Percentiles rank a stretch among this genome's conserved stretches.
These are phyloP conservation scores for Crambe crambe DNA, from an alignment of 37 sponge, comb jelly and placozoan species.

Conservation along the genomic window DNA sequence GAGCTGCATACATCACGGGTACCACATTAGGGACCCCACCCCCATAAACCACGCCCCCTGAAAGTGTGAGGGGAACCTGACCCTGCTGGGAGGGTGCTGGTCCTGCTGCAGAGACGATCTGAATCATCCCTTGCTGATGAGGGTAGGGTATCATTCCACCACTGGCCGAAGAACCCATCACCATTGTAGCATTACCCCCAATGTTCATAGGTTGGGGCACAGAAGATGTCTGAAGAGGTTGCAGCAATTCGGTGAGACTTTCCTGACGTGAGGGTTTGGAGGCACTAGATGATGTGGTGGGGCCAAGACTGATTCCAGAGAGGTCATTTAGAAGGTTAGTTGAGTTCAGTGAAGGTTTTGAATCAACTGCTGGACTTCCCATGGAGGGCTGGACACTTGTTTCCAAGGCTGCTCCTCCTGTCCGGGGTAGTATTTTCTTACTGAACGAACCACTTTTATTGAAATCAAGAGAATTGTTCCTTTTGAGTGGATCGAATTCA, in stretches of 20 bases:
- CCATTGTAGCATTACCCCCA: not conserved
- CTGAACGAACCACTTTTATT: not conserved
- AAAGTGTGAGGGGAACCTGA: not conserved
- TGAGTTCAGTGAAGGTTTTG: not conserved
- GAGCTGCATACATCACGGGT: not conserved
- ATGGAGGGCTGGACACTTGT: not conserved
- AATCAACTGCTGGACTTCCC: not conserved
- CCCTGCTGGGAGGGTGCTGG: not conserved
- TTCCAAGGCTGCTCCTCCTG: not conserved
- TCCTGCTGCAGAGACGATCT: constrained; percentile 4
- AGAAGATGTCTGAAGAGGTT: not conserved
- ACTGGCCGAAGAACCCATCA: not conserved
- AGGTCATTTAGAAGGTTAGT: not conserved
- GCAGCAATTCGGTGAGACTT: not conserved
- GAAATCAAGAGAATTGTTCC: constrained; percentile 6
- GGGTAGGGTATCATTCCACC: constrained; percentile 17
- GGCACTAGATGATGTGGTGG: not conserved
- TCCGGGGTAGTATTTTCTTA: not conserved
- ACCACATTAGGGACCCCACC: not conserved
- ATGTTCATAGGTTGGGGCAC: not conserved
- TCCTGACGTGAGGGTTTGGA: not conserved
- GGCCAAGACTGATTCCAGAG: constrained; percentile 14
- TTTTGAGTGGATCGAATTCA: constrained; percentile 40
- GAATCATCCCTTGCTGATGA: constrained; percentile 9
- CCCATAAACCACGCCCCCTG: constrained; percentile 5